Conservation (phyloP, 1,140 invertebrate species). For the Phenacoccus solenopsis region DNA sequence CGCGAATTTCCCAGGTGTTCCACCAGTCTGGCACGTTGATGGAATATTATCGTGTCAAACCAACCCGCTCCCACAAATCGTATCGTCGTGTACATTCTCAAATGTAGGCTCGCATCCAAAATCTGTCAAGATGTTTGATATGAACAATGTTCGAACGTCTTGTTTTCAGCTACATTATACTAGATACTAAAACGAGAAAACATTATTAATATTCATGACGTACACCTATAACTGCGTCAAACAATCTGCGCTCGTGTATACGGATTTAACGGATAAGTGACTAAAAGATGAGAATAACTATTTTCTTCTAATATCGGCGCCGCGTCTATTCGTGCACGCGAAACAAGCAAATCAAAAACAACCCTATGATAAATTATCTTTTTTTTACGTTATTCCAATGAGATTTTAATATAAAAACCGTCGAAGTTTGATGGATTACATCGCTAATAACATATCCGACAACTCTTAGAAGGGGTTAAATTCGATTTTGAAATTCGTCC, state of each 20-base stretch:
- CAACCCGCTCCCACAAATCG: too few species aligned
- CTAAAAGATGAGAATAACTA: neutral
- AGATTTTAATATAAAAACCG: neutral
- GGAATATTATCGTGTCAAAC: too few species aligned
- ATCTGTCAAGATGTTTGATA: neutral
- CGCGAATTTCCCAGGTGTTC: too few species aligned
- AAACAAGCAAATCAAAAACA: neutral
- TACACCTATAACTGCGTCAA: neutral
- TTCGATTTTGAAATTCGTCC: neutral
- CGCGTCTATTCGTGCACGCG: neutral
- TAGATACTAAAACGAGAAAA: neutral
- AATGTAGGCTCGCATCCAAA: neutral
- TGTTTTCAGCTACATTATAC: too few species aligned
- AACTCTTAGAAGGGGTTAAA: neutral
- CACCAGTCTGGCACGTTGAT: too few species aligned
- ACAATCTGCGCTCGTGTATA: neutral
- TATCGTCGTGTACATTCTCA: too few species aligned
- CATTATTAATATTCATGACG: neutral
- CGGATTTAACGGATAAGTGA: neutral
- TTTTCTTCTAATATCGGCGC: neutral
- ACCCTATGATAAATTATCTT: constrained; percentile 14
- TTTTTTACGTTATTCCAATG: neutral
- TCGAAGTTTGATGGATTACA: constrained; percentile 15
- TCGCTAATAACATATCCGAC: neutral
- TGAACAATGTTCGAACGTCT: neutral